Evolutionary conservation across 2,888 invertebrate species (phyloP).

Genomic region (Caenorhabditis afra): DNA sequence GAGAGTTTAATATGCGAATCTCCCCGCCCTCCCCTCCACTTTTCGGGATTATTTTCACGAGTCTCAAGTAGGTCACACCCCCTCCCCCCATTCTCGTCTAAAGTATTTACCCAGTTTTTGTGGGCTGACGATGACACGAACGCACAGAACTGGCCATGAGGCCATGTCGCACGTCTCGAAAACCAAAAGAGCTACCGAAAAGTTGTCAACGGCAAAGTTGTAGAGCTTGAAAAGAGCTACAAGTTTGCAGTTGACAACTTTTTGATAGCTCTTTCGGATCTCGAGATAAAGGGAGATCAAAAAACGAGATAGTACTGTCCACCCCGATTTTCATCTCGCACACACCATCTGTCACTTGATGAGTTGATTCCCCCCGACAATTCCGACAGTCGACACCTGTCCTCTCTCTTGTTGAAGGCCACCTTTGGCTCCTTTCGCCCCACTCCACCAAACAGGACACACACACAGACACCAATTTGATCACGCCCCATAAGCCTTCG

Average conservation of each 20-base stretch:
- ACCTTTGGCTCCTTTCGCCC: constrained; percentile 22
- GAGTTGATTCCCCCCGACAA: constrained; percentile 8
- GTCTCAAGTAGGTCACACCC: constrained; percentile 7
- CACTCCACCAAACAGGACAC: constrained; percentile 36
- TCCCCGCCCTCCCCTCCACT: neutral
- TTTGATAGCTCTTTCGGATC: too few species aligned
- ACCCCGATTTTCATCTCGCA: too few species aligned
- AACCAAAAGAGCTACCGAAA: too few species aligned
- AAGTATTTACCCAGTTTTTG: constrained; percentile 25
- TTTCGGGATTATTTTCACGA: neutral
- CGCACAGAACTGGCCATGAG: constrained; percentile 5
- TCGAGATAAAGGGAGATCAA: too few species aligned
- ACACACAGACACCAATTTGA: constrained; percentile 37
- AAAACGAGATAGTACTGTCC: too few species aligned
- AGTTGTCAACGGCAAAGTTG: too few species aligned
- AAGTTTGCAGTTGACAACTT: too few species aligned
- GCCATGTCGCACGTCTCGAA: too few species aligned
- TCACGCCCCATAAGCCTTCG: constrained; percentile 28
- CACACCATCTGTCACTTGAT: too few species aligned
- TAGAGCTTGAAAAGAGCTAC: too few species aligned
- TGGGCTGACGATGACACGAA: constrained; percentile 16
- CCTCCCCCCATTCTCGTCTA: too few species aligned
- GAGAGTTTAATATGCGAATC: too few species aligned
- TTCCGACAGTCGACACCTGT: constrained; percentile 7
- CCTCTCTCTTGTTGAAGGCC: constrained; percentile 27